phyloP scores from a whole-genome alignment of 2,797 vertebrate species.

The Glyptemys insculpta region DNA sequence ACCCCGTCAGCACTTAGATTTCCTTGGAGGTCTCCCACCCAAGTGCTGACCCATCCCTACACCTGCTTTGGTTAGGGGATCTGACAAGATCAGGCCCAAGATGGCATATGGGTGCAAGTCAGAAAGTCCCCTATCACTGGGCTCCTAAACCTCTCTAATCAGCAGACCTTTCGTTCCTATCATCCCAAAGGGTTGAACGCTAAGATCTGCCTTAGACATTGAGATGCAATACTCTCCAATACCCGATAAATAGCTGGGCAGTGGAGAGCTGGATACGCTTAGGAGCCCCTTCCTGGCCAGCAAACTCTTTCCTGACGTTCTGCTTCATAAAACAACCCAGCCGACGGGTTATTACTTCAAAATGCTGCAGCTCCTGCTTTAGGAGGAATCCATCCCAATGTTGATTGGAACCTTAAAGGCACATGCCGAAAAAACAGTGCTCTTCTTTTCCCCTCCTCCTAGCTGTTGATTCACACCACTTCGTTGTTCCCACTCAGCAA shows the following conservation, averaged over 20 bases:
- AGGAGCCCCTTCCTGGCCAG: background rate
- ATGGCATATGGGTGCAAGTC: background rate
- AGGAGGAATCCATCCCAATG: conserved; percentile 14
- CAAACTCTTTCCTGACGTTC: background rate
- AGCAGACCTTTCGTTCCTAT: conserved; percentile 23
- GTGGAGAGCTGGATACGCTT: conserved; percentile 70
- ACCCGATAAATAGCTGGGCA: conserved; percentile 65
- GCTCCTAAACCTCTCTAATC: conserved; percentile 58
- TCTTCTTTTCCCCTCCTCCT: conserved; percentile 59
- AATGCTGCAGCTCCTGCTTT: conserved; percentile 72
- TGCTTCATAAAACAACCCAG: background rate
- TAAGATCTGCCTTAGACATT: conserved; percentile 39
- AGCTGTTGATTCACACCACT: conserved; percentile 67
- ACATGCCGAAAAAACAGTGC: conserved; percentile 54
- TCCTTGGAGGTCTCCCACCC: conserved; percentile 52
- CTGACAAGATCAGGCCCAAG: conserved; percentile 41
- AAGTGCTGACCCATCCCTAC: conserved; percentile 26
- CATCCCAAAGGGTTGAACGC: conserved; percentile 47
- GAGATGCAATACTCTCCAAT: conserved; percentile 52
- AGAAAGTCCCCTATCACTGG: conserved; percentile 57
- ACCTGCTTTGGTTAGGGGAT: conserved; percentile 50
- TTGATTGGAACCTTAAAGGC: conserved; percentile 66
- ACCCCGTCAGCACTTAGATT: background rate
- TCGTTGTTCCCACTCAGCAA: conserved; percentile 61
- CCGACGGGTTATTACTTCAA: conserved; percentile 27